Percentiles rank a stretch among this genome's conserved stretches.
Conservation (phyloP, 2,888 invertebrate species). For the Leuctra nigra region DNA sequence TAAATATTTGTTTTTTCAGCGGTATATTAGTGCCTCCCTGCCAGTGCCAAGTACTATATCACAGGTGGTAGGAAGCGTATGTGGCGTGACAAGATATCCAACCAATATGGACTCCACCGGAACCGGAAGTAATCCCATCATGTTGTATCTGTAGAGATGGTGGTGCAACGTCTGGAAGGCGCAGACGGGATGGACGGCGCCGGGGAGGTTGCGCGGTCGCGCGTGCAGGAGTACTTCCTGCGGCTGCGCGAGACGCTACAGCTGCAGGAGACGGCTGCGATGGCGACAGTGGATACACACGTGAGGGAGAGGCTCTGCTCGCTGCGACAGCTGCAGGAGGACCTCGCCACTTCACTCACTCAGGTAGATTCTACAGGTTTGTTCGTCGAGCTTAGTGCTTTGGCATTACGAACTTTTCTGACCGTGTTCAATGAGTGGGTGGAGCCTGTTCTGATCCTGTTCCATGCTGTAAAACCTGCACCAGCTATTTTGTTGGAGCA, state of each 20-base stretch:
- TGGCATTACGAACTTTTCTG: too few species aligned
- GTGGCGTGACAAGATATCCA: too few species aligned
- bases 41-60: too few species aligned
- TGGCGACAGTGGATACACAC: constrained; percentile 49
- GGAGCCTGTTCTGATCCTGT: too few species aligned
- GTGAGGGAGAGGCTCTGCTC: constrained; percentile 46
- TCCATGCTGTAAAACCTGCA: too few species aligned
- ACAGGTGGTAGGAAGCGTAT: too few species aligned
- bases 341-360: constrained; percentile 45
- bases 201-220: constrained; percentile 41
- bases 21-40: too few species aligned
- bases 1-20: too few species aligned
- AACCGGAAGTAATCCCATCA: neutral
- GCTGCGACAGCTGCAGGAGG: constrained; percentile 47
- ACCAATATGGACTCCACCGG: too few species aligned
- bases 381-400: too few species aligned
- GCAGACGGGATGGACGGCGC: constrained; percentile 36
- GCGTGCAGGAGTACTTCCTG: constrained; percentile 46
- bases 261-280: constrained; percentile 47
- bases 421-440: too few species aligned
- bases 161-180: constrained; percentile 40
- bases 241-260: constrained; percentile 45
- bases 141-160: constrained; percentile 36
- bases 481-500: too few species aligned
- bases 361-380: constrained; percentile 35